Evolutionary conservation across 2,797 vertebrate species (phyloP), one percentile per base, ranked within the genome.

Genomic region (Calcarius lapponicus): DNA sequence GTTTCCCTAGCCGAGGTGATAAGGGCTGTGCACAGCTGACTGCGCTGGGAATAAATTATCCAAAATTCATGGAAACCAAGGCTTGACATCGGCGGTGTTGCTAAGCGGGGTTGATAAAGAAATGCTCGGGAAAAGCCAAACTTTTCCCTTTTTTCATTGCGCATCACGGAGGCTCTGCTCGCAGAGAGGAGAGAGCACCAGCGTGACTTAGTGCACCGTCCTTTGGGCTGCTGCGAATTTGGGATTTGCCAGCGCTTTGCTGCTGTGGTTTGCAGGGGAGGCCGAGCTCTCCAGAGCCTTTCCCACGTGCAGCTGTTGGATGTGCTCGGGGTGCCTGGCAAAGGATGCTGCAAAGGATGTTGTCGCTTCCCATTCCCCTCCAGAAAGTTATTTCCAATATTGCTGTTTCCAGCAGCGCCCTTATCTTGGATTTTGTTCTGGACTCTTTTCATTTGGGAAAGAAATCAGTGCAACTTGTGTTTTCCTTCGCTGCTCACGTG

Each of bases 141-240:
- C 82, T 79, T 81, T 38, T 4, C 2, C 58, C 13, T 0, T 65
- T 54, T 43, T 17, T 6, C 40, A 0, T 2, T 1, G 1, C 22
- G 32, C 45, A 3, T 38, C 40, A 3, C 62, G 14, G 28, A 16
- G 66, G 26, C 6, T 6, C 25, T 2, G 0, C 58, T 84, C 5
- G 36, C 42, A 4, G 56, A 16, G 79, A 9, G 65, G 50, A 58
- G 64, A 2, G 47, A 34, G 6, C 2, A 1, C 10, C 16, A 2
- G 0, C 0, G 3, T 25, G 26, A 6, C 26, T 70, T 10, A 1
- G 3, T 17, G 50, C 38, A 1, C n/a, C 28, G 24, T n/a, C 24
- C 71, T 53, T 31, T 67, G 78, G 71, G 62, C 31, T 84, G 43
- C 83, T 67, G 42, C 89, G 82, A 14, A 34, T 58, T 81, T 32